phyloP scores from a whole-genome alignment of 2,797 vertebrate species.

The Melanotaenia parkinsoni region DNA sequence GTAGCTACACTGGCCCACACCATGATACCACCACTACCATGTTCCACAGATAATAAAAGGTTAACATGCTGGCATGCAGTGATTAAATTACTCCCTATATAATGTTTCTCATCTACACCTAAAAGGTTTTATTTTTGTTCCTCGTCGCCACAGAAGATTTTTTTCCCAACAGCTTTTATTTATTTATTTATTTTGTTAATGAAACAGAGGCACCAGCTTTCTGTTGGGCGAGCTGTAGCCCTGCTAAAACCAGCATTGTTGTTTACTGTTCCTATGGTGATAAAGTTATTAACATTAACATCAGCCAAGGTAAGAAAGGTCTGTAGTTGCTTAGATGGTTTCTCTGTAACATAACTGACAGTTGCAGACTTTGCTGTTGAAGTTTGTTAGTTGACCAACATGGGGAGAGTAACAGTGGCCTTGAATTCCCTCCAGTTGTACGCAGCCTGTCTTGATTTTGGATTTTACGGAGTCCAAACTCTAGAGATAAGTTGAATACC shows the following conservation, averaged over 20 bases:
- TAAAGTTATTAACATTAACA: background rate
- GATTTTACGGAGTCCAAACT: background rate
- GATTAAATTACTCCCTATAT: background rate
- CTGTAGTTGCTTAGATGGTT: background rate
- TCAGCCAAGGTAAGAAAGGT: background rate
- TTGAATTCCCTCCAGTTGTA: background rate
- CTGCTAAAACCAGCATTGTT: background rate
- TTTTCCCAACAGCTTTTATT: background rate
- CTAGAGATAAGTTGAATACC: background rate
- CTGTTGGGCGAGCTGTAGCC: background rate
- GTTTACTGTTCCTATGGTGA: background rate
- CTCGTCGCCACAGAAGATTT: background rate
- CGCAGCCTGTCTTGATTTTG: background rate
- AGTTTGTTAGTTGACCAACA: background rate
- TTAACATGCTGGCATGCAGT: too few relatives aligned
- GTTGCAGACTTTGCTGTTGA: background rate
- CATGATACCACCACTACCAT: background rate
- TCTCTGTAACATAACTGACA: background rate
- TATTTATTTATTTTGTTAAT: too few relatives aligned
- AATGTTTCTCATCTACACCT: background rate
- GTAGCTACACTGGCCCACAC: background rate
- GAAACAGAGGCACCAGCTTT: too few relatives aligned
- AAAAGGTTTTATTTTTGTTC: background rate
- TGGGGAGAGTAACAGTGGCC: background rate
- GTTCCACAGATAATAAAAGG: background rate